Evolutionary conservation across 2,888 invertebrate species (phyloP), one percentile per base, ranked within the genome.

Genomic region (Meandrusa payeni): DNA sequence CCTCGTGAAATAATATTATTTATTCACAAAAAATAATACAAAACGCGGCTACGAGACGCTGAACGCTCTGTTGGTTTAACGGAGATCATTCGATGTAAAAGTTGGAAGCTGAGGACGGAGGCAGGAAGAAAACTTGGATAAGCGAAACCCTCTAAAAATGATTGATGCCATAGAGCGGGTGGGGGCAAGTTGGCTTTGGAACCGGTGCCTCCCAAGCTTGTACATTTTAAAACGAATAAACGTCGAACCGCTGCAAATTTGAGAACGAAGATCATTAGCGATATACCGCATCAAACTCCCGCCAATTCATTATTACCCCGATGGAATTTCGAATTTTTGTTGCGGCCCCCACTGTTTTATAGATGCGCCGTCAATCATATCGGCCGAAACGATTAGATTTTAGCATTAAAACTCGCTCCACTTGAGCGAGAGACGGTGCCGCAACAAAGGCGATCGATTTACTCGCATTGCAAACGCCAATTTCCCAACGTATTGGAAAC

Each of bases 121-220:
- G 78, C 76, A 74, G 76, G 76, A 80, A 79, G 81, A 77, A 83
- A 86, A 85, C 81, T 82, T 76, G 83, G 85, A 83, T 83, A 83
- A 83, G 76, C 78, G 87, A 88, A 88, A 78, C 88, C 87, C 87
- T 85, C 88, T 79, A 86, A 86, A 83, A 83, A 88, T 88, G 88
- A 88, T 88, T 88, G 88, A 88, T 88, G 88, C 83, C 74, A 56
- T 62, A 52, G 59, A 61, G 61, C 64, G 58, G 56, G 59, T 62
- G 69, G 72, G 78, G 74, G 41, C 44, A 15, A 28, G 37, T 31
- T 34, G 68, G 72, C 64, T 69, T 69, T 68, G 64, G 65, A 74
- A 71, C 65, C 62, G 66, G 61, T 68, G 64, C 64, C 60, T 69
- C 61, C 60, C 55, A 54, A 55, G 52, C 47, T 54, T 59, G 57